phyloP scores from a whole-genome alignment of 2,797 vertebrate species.

The Gallinago solitaria region DNA sequence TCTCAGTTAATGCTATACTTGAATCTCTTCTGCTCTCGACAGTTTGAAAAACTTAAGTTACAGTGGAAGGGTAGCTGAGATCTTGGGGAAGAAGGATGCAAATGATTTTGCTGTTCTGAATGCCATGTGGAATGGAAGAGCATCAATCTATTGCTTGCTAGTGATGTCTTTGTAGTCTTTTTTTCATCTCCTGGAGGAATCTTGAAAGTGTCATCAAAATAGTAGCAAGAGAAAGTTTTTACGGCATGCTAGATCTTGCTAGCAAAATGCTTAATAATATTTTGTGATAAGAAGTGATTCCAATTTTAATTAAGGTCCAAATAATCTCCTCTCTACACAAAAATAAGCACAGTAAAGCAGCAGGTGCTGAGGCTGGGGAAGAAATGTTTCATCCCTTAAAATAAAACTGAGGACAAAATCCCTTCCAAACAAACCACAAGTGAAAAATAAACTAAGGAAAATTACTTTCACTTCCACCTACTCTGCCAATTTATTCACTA shows the following conservation, averaged over 20 bases:
- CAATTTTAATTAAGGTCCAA: constrained; percentile 51
- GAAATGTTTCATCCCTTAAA: constrained; percentile 22
- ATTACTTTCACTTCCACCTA: constrained; percentile 6
- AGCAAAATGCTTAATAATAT: not conserved
- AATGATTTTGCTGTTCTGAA: not conserved
- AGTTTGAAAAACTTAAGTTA: constrained; percentile 24
- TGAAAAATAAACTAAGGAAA: constrained; percentile 48
- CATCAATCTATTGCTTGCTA: not conserved
- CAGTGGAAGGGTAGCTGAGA: not conserved
- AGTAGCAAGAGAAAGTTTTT: constrained; percentile 11
- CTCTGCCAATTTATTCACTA: constrained; percentile 37
- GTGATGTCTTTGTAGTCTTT: not conserved
- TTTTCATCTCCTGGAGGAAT: not conserved
- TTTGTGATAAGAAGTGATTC: not conserved
- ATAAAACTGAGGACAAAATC: not conserved
- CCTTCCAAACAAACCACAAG: not conserved
- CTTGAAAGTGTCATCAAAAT: constrained; percentile 36
- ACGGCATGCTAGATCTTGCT: not conserved
- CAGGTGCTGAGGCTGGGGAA: not conserved
- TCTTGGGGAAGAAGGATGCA: not conserved
- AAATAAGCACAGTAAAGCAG: constrained; percentile 18
- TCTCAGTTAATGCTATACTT: constrained; percentile 58
- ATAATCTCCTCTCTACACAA: not conserved
- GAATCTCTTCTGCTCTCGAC: constrained; percentile 24
- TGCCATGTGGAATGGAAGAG: constrained; percentile 3